Percentiles rank a stretch among this genome's conserved stretches.
Conservation (phyloP, 2,113 vertebrate species). For the Condylura cristata region DNA sequence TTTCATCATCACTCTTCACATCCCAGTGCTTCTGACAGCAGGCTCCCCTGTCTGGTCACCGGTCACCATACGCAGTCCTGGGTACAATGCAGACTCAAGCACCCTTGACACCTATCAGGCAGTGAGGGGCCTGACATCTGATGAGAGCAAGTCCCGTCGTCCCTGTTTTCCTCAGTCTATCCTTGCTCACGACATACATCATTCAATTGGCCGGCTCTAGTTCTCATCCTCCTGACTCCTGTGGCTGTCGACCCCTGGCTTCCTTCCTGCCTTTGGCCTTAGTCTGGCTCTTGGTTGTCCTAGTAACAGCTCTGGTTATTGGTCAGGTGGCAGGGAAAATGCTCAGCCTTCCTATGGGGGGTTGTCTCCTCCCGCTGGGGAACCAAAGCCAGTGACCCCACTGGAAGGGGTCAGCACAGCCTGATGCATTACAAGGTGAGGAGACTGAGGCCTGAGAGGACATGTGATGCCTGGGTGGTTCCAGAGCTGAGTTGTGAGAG, state of each 20-base stretch:
- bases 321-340: not conserved
- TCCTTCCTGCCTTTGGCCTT: not conserved
- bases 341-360: not conserved
- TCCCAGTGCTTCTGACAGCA: not conserved
- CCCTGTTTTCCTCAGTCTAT: not conserved
- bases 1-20: not conserved
- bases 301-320: not conserved
- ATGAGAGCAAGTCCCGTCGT: fast-evolving
- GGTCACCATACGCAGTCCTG: not conserved
- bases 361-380: not conserved
- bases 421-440: not conserved
- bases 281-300: not conserved
- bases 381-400: not conserved
- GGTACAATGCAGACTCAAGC: not conserved
- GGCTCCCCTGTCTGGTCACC: not conserved
- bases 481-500: not conserved
- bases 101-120: not conserved
- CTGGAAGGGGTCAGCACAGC: not conserved
- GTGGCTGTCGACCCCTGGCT: not conserved
- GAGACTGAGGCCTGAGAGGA: not conserved
- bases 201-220: no score
- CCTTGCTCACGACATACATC: not conserved
- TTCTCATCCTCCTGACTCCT: not conserved
- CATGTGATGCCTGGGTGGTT: not conserved
- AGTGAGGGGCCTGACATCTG: not conserved